Evolutionary conservation across 2,797 vertebrate genomes (phyloP), one percentile per base, ranked within the genome.

Genomic region (Oryzias sinensis): DNA sequence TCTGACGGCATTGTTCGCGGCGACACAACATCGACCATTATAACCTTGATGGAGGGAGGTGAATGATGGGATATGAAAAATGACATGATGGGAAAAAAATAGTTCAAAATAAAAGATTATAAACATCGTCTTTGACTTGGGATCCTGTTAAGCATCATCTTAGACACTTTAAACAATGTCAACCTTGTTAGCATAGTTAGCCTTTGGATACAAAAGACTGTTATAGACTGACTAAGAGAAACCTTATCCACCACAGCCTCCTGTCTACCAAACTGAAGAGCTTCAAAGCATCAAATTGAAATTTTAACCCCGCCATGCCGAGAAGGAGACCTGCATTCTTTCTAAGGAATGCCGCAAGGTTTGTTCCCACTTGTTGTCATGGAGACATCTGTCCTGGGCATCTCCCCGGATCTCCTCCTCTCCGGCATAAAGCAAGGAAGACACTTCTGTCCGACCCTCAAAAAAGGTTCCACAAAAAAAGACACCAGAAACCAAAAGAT

Each of bases 21-120:
- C 18, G 90, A 88, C 66, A 93, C 83, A 76, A 93, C 82, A 79
- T 94, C 93, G 63, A 94, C 84, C 90, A 94, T 90, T 84, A 91
- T 91, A 87, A 86, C 87, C 80, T 82, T 93, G 90, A 90, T 81
- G 79, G 64, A 11, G 13, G 17, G 15, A 20, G 17, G 6, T 8
- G 18, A 18, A 37, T 37, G 15, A 5, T 27, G 7, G 17, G 27
- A 14, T n/a, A 17, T 7, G 17, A 40, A 20, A 2, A 18, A 51
- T 9, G 6, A 11, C 25, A 51, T 4, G 18, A 4, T 6, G 2
- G 15, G 4, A 16, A 3, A 5, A 3, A 5, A 29, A 45, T 15
- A 14, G 33, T 11, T 37, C 4, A 37, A 37, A 37, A 37, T 37
- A 13, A 37, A 11, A 37, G 7, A 33, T 33, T 33, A 33, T 33